phyloP scores from a whole-genome alignment of 2,113 vertebrate genomes.

The Hippocampus barbouri region DNA sequence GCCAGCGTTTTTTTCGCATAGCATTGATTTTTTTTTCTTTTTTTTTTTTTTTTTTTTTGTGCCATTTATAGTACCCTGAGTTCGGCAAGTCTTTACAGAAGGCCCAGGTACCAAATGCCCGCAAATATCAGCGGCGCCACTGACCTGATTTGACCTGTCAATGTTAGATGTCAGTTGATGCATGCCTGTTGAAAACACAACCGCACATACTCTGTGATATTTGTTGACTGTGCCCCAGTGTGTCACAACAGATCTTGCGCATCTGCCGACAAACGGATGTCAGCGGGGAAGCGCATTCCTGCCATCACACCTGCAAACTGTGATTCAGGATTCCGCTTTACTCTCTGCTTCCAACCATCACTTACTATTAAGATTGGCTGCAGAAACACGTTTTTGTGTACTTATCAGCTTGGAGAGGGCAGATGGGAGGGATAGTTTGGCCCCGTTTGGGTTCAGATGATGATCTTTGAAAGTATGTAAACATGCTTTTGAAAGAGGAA shows the following conservation, averaged over 20 bases:
- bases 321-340: slow-evolving; percentile 38
- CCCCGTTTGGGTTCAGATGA: slow-evolving; percentile 20
- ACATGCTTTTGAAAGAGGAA: slow-evolving; percentile 17
- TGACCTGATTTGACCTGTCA: slow-evolving; percentile 7
- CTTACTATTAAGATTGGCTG: slow-evolving; percentile 52
- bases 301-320: slow-evolving; percentile 33
- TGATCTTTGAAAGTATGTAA: slow-evolving; percentile 36
- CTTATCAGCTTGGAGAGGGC: slow-evolving; percentile 46
- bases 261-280: slow-evolving; percentile 21
- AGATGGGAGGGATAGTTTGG: slow-evolving; percentile 51
- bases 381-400: slow-evolving; percentile 57
- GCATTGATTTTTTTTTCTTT: too few species aligned
- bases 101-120: neutral
- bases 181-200: slow-evolving; percentile 2
- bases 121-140: slow-evolving; percentile 4
- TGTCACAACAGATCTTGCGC: slow-evolving; percentile 17
- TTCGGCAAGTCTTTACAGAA: neutral
- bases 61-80: too few species aligned
- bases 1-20: too few species aligned
- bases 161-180: slow-evolving; percentile 12
- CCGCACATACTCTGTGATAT: slow-evolving; percentile 8
- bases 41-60: too few species aligned
- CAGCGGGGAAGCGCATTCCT: slow-evolving; percentile 35
- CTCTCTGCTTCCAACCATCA: slow-evolving; percentile 37
- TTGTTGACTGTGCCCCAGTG: neutral